A percentile compares a stretch with the other conserved stretches of the same genome.
These are phyloP conservation scores for Drosophila nigricruria DNA, from an alignment of 2,888 invertebrate species.

Conservation along the genomic window DNA sequence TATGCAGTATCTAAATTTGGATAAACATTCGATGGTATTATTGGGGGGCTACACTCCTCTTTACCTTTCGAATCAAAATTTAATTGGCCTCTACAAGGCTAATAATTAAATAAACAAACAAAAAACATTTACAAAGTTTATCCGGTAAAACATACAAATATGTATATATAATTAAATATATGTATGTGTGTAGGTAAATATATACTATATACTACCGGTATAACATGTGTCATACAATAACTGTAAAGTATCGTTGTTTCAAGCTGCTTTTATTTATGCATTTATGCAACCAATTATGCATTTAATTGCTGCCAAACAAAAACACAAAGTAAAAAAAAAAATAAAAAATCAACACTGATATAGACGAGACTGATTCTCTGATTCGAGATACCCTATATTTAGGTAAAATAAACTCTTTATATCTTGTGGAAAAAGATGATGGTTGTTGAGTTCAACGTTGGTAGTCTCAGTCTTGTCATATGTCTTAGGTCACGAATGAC, in stretches of 20 bases:
- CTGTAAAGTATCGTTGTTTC: slow-evolving; percentile 37
- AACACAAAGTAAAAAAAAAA: slow-evolving; percentile 28
- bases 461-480: background rate
- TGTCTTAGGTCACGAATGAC: no score
- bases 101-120: slow-evolving; percentile 21
- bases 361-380: background rate
- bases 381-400: background rate
- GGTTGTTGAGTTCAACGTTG: background rate
- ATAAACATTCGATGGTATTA: background rate
- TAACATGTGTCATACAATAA: slow-evolving; percentile 18
- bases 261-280: slow-evolving; percentile 61
- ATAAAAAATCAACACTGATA: background rate
- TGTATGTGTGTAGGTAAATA: background rate
- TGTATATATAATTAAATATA: background rate
- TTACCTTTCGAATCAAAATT: background rate
- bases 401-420: background rate
- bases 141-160: slow-evolving; percentile 57
- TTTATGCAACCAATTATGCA: slow-evolving; percentile 76
- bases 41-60: background rate
- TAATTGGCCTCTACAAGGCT: slow-evolving; percentile 5
- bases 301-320: slow-evolving; percentile 74
- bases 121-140: slow-evolving; percentile 31
- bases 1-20: background rate
- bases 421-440: background rate
- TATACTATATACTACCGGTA: background rate